These are phyloP conservation scores for Mythimna loreyi DNA, from an alignment of 2,888 invertebrate genomes.

Conservation along the genomic window DNA sequence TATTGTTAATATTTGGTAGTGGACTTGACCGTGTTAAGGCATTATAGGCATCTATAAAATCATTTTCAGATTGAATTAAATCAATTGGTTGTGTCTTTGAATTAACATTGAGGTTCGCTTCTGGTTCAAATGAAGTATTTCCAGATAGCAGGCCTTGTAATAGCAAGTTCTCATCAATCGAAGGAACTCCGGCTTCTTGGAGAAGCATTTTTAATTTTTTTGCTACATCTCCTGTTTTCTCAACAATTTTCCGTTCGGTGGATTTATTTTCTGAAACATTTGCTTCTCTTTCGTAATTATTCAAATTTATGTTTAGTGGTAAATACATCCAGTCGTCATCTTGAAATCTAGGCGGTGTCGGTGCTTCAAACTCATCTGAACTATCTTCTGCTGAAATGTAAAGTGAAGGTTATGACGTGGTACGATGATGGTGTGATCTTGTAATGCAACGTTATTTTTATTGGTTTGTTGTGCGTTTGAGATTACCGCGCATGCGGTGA, in stretches of 20 bases:
- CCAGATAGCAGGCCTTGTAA: slow-evolving; percentile 77
- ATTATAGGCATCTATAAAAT: slow-evolving; percentile 88
- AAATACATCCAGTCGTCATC: slow-evolving; percentile 88
- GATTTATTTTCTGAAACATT: slow-evolving; percentile 39
- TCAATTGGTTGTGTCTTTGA: slow-evolving; percentile 73
- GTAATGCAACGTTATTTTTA: slow-evolving; percentile 73
- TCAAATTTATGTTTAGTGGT: slow-evolving; percentile 74
- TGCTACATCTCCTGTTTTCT: slow-evolving; percentile 74
- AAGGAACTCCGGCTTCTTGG: slow-evolving; percentile 78
- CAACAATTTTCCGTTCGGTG: slow-evolving; percentile 40
- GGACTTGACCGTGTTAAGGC: slow-evolving; percentile 85
- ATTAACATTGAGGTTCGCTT: slow-evolving; percentile 37
- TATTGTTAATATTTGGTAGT: slow-evolving; percentile 77
- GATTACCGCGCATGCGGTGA: slow-evolving; percentile 86
- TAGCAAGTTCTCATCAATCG: slow-evolving; percentile 79
- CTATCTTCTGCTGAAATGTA: slow-evolving; percentile 89
- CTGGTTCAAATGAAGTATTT: slow-evolving; percentile 58
- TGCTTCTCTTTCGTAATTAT: slow-evolving; percentile 59
- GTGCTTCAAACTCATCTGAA: slow-evolving; percentile 87
- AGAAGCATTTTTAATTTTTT: slow-evolving; percentile 79
- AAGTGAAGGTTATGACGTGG: slow-evolving; percentile 86
- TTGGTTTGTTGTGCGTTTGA: slow-evolving; percentile 75
- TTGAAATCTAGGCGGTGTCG: slow-evolving; percentile 76
- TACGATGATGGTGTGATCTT: slow-evolving; percentile 76
- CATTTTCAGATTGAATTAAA: slow-evolving; percentile 85